These are phyloP conservation scores for Papilio dardanus DNA, from an alignment of 1,140 invertebrate genomes.

Conservation along the genomic window DNA sequence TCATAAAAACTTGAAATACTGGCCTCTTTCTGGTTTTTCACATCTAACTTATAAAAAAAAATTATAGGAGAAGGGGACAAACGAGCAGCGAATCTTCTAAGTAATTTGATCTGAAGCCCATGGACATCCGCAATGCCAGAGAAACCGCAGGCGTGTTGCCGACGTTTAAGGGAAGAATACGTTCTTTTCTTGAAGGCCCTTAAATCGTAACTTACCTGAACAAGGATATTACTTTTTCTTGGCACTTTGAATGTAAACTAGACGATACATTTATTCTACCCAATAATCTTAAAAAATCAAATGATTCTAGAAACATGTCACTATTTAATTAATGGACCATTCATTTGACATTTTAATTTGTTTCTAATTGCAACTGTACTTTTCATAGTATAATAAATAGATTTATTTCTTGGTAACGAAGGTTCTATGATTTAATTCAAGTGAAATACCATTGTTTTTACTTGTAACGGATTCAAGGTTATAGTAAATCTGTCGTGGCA, in stretches of 20 bases:
- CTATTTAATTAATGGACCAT: neutral
- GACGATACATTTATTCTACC: no score
- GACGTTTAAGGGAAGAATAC: no score
- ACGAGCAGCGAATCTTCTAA: no score
- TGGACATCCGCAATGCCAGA: no score
- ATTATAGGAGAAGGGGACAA: no score
- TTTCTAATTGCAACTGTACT: neutral
- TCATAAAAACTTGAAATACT: neutral
- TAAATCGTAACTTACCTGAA: no score
- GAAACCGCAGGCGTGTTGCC: no score
- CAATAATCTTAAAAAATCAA: no score
- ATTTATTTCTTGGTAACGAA: neutral
- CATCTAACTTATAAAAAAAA: neutral
- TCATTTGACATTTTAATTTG: neutral
- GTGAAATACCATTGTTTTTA: conserved; percentile 38
- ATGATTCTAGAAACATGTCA: neutral
- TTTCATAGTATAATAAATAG: neutral
- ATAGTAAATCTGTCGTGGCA: conserved; percentile 41
- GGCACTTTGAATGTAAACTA: neutral
- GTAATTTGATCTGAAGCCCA: no score
- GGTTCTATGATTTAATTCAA: conserved; percentile 12
- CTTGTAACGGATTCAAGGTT: conserved; percentile 36
- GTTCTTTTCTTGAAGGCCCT: no score
- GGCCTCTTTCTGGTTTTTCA: neutral
- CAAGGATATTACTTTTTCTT: neutral